Evolutionary conservation across 2,113 vertebrate genomes (phyloP).

Genomic region (Hoplias malabaricus): DNA sequence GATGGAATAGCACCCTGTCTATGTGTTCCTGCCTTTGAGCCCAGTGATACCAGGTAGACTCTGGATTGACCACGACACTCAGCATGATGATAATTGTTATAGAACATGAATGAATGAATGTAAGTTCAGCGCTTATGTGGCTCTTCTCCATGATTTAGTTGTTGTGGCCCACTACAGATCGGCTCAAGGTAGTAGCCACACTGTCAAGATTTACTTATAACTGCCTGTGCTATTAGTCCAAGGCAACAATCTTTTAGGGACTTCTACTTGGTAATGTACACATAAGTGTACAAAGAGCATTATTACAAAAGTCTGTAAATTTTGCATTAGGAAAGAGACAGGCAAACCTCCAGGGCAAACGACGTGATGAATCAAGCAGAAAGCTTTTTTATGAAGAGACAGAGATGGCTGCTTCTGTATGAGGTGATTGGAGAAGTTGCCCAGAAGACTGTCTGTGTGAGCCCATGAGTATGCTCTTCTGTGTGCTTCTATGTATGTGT

Average conservation of each 20-base stretch:
- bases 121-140: too few species aligned
- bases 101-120: too few species aligned
- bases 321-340: neutral
- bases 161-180: too few species aligned
- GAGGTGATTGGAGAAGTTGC: constrained; percentile 22
- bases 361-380: constrained; percentile 7
- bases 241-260: neutral
- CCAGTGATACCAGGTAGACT: too few species aligned
- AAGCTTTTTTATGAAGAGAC: constrained; percentile 15
- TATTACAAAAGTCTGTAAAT: neutral
- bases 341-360: constrained; percentile 13
- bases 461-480: neutral
- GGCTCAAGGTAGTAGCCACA: too few species aligned
- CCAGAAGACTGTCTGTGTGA: constrained; percentile 6
- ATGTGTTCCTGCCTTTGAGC: too few species aligned
- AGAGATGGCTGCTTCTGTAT: constrained; percentile 38
- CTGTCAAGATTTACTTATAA: too few species aligned
- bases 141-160: too few species aligned
- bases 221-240: neutral
- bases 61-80: too few species aligned
- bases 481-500: constrained; percentile 2
- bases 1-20: too few species aligned
- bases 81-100: too few species aligned
- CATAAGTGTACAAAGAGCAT: neutral
- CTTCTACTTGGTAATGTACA: neutral